Percentiles rank a stretch among this genome's conserved stretches.
phyloP scores from a whole-genome alignment of 2,797 vertebrate species.

The Benthosema pterotum region DNA sequence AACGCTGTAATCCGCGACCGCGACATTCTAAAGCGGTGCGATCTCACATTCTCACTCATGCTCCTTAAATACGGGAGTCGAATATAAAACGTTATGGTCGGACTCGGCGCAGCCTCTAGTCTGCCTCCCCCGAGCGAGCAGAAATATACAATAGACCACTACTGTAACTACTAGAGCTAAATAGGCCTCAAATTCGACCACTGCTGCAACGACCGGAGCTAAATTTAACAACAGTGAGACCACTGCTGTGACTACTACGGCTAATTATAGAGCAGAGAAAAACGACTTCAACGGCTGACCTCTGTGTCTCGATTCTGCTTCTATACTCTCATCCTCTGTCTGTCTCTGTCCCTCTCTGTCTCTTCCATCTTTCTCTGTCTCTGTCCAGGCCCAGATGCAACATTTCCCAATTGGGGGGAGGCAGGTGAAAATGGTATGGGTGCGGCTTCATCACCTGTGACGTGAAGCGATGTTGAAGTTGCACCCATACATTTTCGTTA shows the following conservation, averaged over 20 bases:
- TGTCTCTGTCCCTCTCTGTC: background rate
- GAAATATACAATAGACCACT: background rate
- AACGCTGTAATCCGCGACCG: background rate
- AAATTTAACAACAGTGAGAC: constrained; percentile 25
- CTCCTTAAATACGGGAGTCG: background rate
- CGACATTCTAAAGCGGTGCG: background rate
- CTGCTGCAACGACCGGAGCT: background rate
- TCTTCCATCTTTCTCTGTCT: background rate
- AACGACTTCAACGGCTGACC: constrained; percentile 6
- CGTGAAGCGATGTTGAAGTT: no score
- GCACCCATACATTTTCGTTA: no score
- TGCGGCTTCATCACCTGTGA: no score
- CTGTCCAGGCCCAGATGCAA: no score
- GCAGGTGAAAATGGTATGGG: no score
- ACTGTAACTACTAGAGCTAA: background rate
- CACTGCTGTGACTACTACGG: background rate
- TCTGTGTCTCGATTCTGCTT: constrained; percentile 16
- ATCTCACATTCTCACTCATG: no score
- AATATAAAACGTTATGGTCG: background rate
- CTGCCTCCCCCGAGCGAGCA: no score
- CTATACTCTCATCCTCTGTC: background rate
- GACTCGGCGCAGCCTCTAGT: no score
- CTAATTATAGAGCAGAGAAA: constrained; percentile 33
- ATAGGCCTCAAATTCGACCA: background rate
- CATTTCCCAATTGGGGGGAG: no score